Conservation (phyloP, 1,140 invertebrate species). For the Lepidurus couesii region DNA sequence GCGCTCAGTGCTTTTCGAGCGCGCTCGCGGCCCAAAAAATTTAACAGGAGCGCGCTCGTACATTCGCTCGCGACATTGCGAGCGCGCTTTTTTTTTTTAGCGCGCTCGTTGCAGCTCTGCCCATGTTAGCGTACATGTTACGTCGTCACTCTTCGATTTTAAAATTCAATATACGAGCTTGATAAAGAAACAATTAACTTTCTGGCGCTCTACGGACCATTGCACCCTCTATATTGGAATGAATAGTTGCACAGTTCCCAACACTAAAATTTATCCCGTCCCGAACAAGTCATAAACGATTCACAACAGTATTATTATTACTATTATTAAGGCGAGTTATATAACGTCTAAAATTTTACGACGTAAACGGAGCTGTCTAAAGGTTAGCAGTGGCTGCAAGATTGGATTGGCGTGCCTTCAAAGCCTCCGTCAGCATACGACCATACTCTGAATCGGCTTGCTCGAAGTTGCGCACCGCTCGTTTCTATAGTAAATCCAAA, state of each 20-base stretch:
- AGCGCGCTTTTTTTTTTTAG: too few species aligned
- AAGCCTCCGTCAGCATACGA: conserved; percentile 36
- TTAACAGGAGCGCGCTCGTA: too few species aligned
- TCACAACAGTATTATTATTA: not conserved
- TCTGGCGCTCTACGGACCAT: not conserved
- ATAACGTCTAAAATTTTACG: not conserved
- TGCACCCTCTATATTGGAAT: not conserved
- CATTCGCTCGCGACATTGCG: too few species aligned
- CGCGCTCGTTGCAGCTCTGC: too few species aligned
- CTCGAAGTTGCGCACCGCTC: conserved; percentile 69
- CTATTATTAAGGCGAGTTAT: not conserved
- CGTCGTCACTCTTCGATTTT: not conserved
- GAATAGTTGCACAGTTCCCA: conserved; percentile 2
- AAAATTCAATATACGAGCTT: too few species aligned
- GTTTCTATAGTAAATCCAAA: conserved; percentile 46
- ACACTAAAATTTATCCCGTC: not conserved
- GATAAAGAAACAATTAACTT: too few species aligned
- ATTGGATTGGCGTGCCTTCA: not conserved
- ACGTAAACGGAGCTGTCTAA: not conserved
- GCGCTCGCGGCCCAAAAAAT: too few species aligned
- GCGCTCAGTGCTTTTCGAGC: too few species aligned
- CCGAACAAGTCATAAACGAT: not conserved
- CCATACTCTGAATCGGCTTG: conserved; percentile 41
- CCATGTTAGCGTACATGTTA: too few species aligned
- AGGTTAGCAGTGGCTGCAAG: conserved; percentile 4